A percentile compares a stretch with the other conserved stretches of the same genome.
phyloP scores from a whole-genome alignment of 2,797 vertebrate genomes.

The Silurus lanzhouensis region DNA sequence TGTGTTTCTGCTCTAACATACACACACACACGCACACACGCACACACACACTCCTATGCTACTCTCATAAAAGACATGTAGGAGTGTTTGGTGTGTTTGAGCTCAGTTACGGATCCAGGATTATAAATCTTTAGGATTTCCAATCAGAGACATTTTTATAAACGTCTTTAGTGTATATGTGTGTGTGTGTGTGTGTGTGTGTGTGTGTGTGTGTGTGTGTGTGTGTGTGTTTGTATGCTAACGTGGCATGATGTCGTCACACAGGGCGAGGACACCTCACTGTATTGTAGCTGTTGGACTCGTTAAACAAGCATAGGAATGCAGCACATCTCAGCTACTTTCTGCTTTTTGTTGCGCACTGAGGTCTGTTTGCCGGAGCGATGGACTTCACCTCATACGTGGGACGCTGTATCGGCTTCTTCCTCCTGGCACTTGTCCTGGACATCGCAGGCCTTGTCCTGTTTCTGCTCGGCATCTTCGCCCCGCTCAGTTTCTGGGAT shows the following conservation, averaged over 20 bases:
- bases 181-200: slow-evolving; percentile 12
- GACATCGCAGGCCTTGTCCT: slow-evolving; percentile 76
- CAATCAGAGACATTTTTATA: slow-evolving; percentile 2
- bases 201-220: slow-evolving; percentile 18
- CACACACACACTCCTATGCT: not conserved
- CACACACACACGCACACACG: slow-evolving; percentile 1
- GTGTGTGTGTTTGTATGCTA: slow-evolving; percentile 15
- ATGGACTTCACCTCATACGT: slow-evolving; percentile 64
- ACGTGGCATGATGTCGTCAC: slow-evolving; percentile 17
- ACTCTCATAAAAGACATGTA: not conserved
- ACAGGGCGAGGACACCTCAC: slow-evolving; percentile 1
- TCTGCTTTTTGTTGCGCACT: not conserved
- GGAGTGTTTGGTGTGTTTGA: slow-evolving; percentile 1
- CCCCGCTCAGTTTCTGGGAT: slow-evolving; percentile 80
- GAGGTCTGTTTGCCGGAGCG: not conserved
- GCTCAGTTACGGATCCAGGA: not conserved
- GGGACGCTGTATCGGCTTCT: slow-evolving; percentile 62
- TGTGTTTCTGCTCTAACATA: not conserved
- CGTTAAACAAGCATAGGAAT: slow-evolving; percentile 13
- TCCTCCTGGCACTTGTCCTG: slow-evolving; percentile 74
- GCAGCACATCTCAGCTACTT: not conserved
- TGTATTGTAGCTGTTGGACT: not conserved
- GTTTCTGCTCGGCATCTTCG: slow-evolving; percentile 81
- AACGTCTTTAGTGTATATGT: not conserved
- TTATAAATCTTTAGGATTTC: slow-evolving; percentile 1